A percentile compares a stretch with the other conserved stretches of the same genome.
These are phyloP conservation scores for Caenorhabditis inopinata DNA, from an alignment of 1,140 invertebrate species.

Conservation along the genomic window DNA sequence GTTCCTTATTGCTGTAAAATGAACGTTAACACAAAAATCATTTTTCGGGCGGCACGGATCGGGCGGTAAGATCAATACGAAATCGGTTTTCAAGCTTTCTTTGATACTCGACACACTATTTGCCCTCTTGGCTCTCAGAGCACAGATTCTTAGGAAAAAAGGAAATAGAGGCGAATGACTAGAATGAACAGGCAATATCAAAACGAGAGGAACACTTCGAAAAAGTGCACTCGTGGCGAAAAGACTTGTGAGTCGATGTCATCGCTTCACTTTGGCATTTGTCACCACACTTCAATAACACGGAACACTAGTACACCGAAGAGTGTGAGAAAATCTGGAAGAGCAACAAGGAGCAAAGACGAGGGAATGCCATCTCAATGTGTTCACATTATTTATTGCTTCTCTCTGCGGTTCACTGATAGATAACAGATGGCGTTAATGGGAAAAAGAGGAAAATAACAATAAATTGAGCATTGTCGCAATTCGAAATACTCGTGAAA, in stretches of 20 bases:
- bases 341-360: neutral
- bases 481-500: too few species aligned
- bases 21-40: neutral
- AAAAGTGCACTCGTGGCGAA: neutral
- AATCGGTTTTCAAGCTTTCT: slow-evolving; percentile 17
- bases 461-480: neutral
- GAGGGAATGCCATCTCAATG: neutral
- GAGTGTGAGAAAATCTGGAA: slow-evolving; percentile 29
- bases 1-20: neutral
- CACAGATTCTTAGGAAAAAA: neutral
- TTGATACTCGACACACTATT: neutral
- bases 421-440: neutral
- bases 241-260: neutral
- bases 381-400: slow-evolving; percentile 25
- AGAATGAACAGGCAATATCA: neutral
- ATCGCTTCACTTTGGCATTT: neutral
- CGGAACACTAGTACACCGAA: neutral
- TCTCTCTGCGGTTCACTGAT: neutral
- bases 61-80: neutral
- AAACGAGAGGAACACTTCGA: neutral
- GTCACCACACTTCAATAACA: neutral
- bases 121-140: neutral
- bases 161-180: neutral
- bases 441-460: neutral
- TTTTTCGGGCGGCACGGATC: neutral